Conservation (phyloP, 2,113 vertebrate genomes). For the Poicephalus gulielmi region DNA sequence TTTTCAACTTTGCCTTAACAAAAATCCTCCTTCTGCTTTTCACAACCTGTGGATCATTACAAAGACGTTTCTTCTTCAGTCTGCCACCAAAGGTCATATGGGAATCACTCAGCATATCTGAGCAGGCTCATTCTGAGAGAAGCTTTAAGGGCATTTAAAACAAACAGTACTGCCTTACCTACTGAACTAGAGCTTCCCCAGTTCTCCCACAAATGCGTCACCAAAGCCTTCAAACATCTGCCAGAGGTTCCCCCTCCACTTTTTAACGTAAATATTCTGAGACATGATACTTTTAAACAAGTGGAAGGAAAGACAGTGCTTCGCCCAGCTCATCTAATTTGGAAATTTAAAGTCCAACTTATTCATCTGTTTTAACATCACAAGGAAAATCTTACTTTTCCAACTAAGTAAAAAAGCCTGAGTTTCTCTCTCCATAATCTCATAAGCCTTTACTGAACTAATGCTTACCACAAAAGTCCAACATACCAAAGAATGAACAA, state of each 20-base stretch:
- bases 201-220: neutral
- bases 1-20: neutral
- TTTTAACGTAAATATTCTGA: constrained; percentile 16
- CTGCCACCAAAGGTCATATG: neutral
- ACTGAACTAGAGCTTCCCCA: neutral
- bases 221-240: neutral
- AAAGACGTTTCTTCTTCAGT: neutral
- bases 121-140: neutral
- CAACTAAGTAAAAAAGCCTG: neutral
- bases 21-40: neutral
- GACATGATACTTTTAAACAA: neutral
- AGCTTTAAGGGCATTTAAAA: neutral
- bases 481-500: neutral
- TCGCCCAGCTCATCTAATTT: neutral
- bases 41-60: neutral
- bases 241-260: accelerated
- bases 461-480: neutral
- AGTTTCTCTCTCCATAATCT: neutral
- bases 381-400: constrained; percentile 30
- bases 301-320: neutral
- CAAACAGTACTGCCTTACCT: neutral
- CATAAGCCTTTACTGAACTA: neutral
- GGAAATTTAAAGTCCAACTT: neutral
- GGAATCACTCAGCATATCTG: neutral
- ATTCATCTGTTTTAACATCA: neutral